These are phyloP conservation scores for Pseudachorutes palmiensis DNA, from an alignment of 1,140 invertebrate species.

Conservation along the genomic window DNA sequence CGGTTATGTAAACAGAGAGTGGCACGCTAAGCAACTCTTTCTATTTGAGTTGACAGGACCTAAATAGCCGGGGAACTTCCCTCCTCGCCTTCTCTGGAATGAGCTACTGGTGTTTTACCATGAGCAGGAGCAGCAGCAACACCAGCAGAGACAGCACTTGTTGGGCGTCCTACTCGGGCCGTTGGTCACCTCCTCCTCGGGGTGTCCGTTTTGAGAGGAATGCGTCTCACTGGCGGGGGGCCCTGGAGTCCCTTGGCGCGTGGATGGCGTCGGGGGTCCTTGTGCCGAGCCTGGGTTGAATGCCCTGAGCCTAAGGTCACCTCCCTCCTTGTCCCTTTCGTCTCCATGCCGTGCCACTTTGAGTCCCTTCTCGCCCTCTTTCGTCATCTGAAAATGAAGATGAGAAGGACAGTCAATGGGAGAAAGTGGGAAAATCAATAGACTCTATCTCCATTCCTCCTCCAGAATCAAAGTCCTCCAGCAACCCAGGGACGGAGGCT, in stretches of 20 bases:
- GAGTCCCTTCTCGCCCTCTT: slow-evolving; percentile 36
- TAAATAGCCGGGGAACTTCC: too few relatives aligned
- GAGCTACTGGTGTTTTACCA: slow-evolving; percentile 30
- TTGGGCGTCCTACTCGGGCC: slow-evolving; percentile 28
- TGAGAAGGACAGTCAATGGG: neutral
- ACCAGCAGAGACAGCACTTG: slow-evolving; percentile 42
- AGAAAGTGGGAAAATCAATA: neutral
- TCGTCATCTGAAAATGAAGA: slow-evolving; percentile 33
- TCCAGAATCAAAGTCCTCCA: too few relatives aligned
- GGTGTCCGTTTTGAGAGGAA: slow-evolving; percentile 33
- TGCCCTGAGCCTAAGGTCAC: slow-evolving; percentile 5
- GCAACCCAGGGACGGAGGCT: too few relatives aligned
- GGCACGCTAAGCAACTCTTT: too few relatives aligned
- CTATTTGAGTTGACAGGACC: too few relatives aligned
- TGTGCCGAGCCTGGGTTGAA: neutral
- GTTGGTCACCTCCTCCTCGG: slow-evolving; percentile 22
- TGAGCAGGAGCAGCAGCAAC: slow-evolving; percentile 43
- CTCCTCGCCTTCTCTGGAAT: neutral
- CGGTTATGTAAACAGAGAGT: too few relatives aligned
- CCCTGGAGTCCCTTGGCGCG: slow-evolving; percentile 7
- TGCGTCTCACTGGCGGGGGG: slow-evolving; percentile 16
- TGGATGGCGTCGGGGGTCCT: slow-evolving; percentile 7
- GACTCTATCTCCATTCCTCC: too few relatives aligned
- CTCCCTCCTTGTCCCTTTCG: neutral
- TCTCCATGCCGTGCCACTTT: slow-evolving; percentile 31